These are phyloP conservation scores for Eristalis arbustorum DNA, from an alignment of 2,888 invertebrate genomes.

Conservation along the genomic window DNA sequence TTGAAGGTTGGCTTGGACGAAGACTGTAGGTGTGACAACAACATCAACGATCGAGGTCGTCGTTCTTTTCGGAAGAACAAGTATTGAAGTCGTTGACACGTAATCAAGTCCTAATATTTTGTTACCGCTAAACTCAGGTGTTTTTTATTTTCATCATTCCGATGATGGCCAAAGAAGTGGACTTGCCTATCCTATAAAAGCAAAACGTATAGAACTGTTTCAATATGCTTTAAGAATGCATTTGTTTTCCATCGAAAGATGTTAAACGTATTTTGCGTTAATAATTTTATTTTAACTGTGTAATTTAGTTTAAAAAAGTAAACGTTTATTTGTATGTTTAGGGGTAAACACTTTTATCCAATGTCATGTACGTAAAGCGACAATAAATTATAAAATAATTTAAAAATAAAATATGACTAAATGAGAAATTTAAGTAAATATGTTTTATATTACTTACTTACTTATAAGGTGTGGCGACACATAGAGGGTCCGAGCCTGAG, in stretches of 20 bases:
- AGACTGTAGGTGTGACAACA: slow-evolving; percentile 75
- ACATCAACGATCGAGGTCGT: slow-evolving; percentile 75
- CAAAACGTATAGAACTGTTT: background rate
- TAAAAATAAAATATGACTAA: background rate
- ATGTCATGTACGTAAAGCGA: slow-evolving; percentile 11
- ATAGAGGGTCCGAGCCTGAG: too few species aligned
- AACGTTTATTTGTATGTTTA: background rate
- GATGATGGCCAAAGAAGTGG: slow-evolving; percentile 18
- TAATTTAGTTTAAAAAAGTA: slow-evolving; percentile 13
- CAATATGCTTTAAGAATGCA: slow-evolving; percentile 29
- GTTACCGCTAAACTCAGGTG: slow-evolving; percentile 30
- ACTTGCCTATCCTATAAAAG: slow-evolving; percentile 1
- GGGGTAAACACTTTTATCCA: slow-evolving; percentile 1
- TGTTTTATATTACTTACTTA: too few species aligned
- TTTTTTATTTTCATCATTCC: slow-evolving; percentile 19
- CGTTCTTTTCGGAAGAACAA: slow-evolving; percentile 77
- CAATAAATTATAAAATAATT: slow-evolving; percentile 46
- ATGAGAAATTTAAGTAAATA: background rate
- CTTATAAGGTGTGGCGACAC: too few species aligned
- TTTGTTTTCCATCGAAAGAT: slow-evolving; percentile 34
- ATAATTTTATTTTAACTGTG: slow-evolving; percentile 22
- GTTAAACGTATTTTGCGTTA: slow-evolving; percentile 16
- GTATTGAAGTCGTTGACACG: slow-evolving; percentile 1
- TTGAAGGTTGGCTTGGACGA: slow-evolving; percentile 77
- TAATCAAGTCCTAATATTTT: background rate